Evolutionary conservation across 1,140 invertebrate genomes (phyloP), one percentile per base, ranked within the genome.

Genomic region (Melanaphis sacchari): DNA sequence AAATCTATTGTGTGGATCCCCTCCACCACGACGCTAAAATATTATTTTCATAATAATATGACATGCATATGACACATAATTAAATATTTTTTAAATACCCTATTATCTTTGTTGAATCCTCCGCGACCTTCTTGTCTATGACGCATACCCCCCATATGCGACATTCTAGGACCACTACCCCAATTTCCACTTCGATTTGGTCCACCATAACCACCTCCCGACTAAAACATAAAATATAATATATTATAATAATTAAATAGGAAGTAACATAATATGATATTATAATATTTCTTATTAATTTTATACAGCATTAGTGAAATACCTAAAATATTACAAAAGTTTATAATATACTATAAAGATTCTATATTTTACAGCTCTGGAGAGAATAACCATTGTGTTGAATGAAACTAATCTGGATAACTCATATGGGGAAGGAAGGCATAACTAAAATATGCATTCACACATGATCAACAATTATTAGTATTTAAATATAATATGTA

Each of bases 101-200:
- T 90, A 18, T 90, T 90, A 36, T 90, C 89, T 90, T 90, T 90
- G 66, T 31, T 90, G 26, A 38, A 90, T 31, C 36, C 38, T 90
- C 87, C 85, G 11, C 21, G 85, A 36, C 88, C 89, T 66, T 90
- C 89, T 66, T 90, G 89, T 43, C 89, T 89, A 40, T 84, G 85
- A n/a, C 89, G 52, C 89, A 90, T 90, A 31, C 52, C 38, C 40
- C 52, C 38, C 40, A 90, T 66, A 59, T 90, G 52, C 21, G 89
- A 66, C 52, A 90, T 90, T 66, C 89, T 90, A 66, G 52, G 38
- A 41, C 38, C 38, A 41, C 4, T 43, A 21, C 46, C 87, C 89
- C 89, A 90, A 66, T 66, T 40, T 43, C 49, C 36, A 40, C 52
- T 90, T 90, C 52, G 52, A 90, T 90, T 90, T 11, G n/a, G 87